Conservation (phyloP, 2,113 vertebrate genomes). For the Loxodonta africana region DNA sequence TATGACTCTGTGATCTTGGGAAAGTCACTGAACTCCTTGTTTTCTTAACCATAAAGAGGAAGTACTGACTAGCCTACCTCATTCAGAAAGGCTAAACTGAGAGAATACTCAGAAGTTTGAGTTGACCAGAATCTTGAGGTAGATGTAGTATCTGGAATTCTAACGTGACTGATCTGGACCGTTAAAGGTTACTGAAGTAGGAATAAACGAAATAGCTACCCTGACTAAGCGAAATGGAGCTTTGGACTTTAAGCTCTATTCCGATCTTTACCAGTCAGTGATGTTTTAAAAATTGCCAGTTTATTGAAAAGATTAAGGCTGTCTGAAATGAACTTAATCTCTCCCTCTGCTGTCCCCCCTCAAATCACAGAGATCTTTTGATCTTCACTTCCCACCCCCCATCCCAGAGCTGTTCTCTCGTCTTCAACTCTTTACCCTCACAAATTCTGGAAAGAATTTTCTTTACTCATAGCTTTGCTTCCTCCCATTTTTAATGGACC, state of each 20-base stretch:
- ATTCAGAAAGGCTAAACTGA: neutral
- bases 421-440: neutral
- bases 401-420: neutral
- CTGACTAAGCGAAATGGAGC: neutral
- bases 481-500: too few relatives aligned
- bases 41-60: neutral
- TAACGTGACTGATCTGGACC: neutral
- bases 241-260: neutral
- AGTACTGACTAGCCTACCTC: neutral
- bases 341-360: fast-evolving
- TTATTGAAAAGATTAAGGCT: too few relatives aligned
- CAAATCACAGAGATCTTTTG: neutral
- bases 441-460: neutral
- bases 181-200: neutral
- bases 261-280: neutral
- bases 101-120: too few relatives aligned
- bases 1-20: neutral
- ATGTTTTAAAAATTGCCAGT: neutral
- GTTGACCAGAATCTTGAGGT: neutral
- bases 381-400: too few relatives aligned
- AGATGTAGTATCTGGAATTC: neutral
- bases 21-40: neutral
- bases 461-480: neutral
- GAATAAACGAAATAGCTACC: neutral
- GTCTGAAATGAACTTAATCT: neutral